Conservation (phyloP, 2,113 vertebrate genomes). For the Lichenostomus cassidix region DNA sequence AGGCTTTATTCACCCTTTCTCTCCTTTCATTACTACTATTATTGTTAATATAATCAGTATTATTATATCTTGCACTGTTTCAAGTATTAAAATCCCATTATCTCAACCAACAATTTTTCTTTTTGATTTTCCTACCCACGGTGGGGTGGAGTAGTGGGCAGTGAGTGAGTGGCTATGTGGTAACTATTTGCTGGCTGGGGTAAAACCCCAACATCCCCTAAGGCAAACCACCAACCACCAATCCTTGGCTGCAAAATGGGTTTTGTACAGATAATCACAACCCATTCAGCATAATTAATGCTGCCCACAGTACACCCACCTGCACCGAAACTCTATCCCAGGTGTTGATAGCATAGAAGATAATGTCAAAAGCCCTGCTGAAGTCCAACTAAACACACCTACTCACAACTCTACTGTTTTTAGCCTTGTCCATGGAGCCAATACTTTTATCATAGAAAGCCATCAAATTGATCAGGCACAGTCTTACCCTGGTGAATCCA, state of each 20-base stretch:
- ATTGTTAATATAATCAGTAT: neutral
- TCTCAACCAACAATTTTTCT: neutral
- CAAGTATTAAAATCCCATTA: neutral
- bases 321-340: neutral
- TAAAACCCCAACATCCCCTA: neutral
- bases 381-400: neutral
- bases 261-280: neutral
- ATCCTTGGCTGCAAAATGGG: neutral
- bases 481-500: neutral
- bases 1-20: neutral
- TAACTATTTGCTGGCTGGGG: neutral
- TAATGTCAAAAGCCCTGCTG: neutral
- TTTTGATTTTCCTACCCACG: neutral
- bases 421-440: neutral
- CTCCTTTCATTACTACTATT: neutral
- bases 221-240: neutral
- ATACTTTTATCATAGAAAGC: neutral
- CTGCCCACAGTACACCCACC: neutral
- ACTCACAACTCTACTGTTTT: neutral
- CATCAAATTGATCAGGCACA: neutral
- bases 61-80: neutral
- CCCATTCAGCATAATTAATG: neutral
- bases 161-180: neutral
- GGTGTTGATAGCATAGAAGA: neutral
- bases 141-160: rapidly evolving